Percentiles rank a stretch among this genome's conserved stretches.
phyloP scores from a whole-genome alignment of 2,888 invertebrate species.

The Conchocele bisecta region DNA sequence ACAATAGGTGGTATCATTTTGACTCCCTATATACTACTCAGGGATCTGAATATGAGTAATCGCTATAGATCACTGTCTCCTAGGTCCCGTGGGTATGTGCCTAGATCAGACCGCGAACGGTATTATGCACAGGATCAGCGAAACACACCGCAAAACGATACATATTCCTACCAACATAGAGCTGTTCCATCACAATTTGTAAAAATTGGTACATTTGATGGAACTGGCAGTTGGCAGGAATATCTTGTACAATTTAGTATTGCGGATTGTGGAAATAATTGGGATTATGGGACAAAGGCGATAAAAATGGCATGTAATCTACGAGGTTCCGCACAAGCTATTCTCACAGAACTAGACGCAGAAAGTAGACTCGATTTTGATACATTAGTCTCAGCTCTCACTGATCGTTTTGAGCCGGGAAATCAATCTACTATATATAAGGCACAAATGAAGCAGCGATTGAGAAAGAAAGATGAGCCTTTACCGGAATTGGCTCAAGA shows the following conservation, averaged over 20 bases:
- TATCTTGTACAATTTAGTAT: constrained; percentile 18
- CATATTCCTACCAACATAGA: too few species aligned
- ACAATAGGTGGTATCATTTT: too few species aligned
- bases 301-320: constrained; percentile 15
- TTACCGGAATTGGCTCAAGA: constrained; percentile 1
- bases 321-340: constrained; percentile 7
- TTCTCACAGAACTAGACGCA: background rate
- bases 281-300: constrained; percentile 15
- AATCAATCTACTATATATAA: constrained; percentile 16
- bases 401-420: constrained; percentile 8
- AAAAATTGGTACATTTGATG: background rate
- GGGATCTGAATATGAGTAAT: too few species aligned
- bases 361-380: background rate
- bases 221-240: background rate
- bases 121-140: too few species aligned
- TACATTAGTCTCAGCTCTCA: background rate
- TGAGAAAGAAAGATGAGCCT: constrained; percentile 7
- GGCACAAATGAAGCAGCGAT: constrained; percentile 17
- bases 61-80: too few species aligned
- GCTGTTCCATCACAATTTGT: too few species aligned
- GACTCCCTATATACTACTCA: too few species aligned
- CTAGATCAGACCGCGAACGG: too few species aligned
- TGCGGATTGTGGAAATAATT: constrained; percentile 8
- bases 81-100: too few species aligned
- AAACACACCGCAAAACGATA: too few species aligned